Conservation (phyloP, 2,888 invertebrate genomes). For the Syrphus vitripennis region DNA sequence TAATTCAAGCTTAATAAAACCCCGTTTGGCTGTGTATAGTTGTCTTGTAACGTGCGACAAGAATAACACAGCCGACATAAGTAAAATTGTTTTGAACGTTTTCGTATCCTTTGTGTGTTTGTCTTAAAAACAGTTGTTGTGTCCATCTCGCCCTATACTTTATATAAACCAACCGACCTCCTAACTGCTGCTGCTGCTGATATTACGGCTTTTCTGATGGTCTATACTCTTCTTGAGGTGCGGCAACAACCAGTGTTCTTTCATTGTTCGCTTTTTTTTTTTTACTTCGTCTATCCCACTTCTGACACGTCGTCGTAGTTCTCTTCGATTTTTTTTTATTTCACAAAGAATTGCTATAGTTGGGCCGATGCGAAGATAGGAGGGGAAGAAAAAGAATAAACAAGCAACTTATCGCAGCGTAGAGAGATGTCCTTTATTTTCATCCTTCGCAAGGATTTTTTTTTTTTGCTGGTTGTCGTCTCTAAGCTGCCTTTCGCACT, state of each 20-base stretch:
- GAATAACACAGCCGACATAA: conserved; percentile 49
- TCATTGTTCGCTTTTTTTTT: conserved; percentile 23
- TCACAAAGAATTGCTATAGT: conserved; percentile 2
- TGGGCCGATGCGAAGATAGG: neutral
- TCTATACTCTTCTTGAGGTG: conserved; percentile 22
- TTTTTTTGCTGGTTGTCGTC: neutral
- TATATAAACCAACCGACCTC: neutral
- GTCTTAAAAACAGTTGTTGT: conserved; percentile 48
- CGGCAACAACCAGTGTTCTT: conserved; percentile 44
- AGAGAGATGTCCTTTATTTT: conserved; percentile 52
- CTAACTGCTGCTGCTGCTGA: neutral
- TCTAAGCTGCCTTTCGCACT: conserved; percentile 14
- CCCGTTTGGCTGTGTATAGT: neutral
- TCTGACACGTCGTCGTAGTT: conserved; percentile 33
- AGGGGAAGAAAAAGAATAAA: conserved; percentile 1
- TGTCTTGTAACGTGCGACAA: conserved; percentile 21
- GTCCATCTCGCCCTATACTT: conserved; percentile 41
- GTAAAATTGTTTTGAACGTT: conserved; percentile 59
- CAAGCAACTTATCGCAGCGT: conserved; percentile 48
- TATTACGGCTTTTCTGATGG: too few relatives aligned
- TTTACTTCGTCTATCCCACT: conserved; percentile 8
- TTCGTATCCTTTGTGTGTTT: conserved; percentile 30
- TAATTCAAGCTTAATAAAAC: too few relatives aligned
- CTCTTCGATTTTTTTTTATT: conserved; percentile 4
- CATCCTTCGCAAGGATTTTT: conserved; percentile 48